A percentile compares a stretch with the other conserved stretches of the same genome.
phyloP scores from a whole-genome alignment of 2,113 vertebrate genomes.

The Forbesichthys papilliferus region DNA sequence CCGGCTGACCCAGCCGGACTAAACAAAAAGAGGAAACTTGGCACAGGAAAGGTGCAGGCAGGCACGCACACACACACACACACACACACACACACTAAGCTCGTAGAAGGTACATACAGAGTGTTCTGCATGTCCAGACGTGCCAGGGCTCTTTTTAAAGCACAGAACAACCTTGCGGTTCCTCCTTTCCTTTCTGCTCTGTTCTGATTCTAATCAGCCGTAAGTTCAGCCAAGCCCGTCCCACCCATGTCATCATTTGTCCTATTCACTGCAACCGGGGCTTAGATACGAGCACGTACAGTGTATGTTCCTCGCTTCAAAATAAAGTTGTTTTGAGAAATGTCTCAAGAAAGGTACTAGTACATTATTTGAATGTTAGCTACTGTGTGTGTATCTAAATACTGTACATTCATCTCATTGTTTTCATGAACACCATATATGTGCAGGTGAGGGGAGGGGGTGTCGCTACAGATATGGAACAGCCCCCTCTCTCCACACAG shows the following conservation, averaged over 20 bases:
- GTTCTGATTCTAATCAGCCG: conserved; percentile 23
- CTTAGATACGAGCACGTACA: too few species aligned
- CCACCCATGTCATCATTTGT: not conserved
- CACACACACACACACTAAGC: conserved; percentile 3
- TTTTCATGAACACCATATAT: too few species aligned
- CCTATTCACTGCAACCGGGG: too few species aligned
- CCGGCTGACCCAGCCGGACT: conserved; percentile 65
- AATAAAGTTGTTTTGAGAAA: too few species aligned
- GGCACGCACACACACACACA: not conserved
- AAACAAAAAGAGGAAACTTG: conserved; percentile 80
- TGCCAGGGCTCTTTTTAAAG: conserved; percentile 23
- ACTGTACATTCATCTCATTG: too few species aligned
- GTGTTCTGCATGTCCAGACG: conserved; percentile 52
- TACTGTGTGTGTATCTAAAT: too few species aligned
- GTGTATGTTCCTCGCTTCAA: too few species aligned
- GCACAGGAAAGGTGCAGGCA: conserved; percentile 57
- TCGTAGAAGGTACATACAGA: conserved; percentile 23
- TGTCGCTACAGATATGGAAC: conserved; percentile 11
- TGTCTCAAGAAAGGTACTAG: too few species aligned
- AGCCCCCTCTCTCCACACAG: conserved; percentile 47
- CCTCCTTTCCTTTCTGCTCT: conserved; percentile 12
- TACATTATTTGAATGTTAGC: too few species aligned
- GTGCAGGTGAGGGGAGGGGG: too few species aligned
- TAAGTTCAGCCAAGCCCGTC: conserved; percentile 6
- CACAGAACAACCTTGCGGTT: conserved; percentile 30